A percentile compares a stretch with the other conserved stretches of the same genome.
Conservation (phyloP, 1,140 invertebrate species). For the Heliconius hewitsoni region DNA sequence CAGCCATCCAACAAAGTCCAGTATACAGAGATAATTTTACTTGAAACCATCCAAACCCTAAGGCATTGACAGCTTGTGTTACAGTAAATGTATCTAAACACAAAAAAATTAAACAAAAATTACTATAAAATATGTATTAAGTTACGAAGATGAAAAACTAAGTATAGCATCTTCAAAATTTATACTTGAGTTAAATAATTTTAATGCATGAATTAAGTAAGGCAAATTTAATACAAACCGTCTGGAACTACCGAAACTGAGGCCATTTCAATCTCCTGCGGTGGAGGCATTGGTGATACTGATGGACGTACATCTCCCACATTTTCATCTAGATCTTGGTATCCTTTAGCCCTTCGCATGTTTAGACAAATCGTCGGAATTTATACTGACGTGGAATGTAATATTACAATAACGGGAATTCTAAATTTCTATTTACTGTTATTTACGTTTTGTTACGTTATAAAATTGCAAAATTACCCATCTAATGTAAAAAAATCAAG, state of each 20-base stretch:
- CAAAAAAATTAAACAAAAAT: conserved; percentile 32
- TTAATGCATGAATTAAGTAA: neutral
- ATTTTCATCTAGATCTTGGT: conserved; percentile 78
- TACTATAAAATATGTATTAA: neutral
- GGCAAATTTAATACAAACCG: conserved; percentile 80
- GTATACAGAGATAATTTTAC: conserved; percentile 93
- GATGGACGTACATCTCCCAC: conserved; percentile 52
- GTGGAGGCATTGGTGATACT: conserved; percentile 65
- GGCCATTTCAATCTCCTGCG: conserved; percentile 88
- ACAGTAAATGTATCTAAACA: conserved; percentile 94
- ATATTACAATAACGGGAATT: conserved; percentile 57
- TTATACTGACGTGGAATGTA: conserved; percentile 60
- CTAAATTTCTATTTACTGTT: conserved; percentile 14
- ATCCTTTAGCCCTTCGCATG: conserved; percentile 76
- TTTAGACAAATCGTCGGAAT: conserved; percentile 16
- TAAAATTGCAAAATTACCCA: neutral
- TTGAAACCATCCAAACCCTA: conserved; percentile 98
- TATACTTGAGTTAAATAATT: neutral
- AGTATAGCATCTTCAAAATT: neutral
- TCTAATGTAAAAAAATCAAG: neutral
- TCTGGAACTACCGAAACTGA: conserved; percentile 91
- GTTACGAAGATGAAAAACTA: neutral
- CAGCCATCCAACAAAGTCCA: conserved; percentile 97
- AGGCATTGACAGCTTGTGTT: conserved; percentile 95
- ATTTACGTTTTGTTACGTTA: conserved; percentile 3